Base-by-base conservation (phyloP, 1,140 invertebrate species). In the Lithobius niger region DNA sequence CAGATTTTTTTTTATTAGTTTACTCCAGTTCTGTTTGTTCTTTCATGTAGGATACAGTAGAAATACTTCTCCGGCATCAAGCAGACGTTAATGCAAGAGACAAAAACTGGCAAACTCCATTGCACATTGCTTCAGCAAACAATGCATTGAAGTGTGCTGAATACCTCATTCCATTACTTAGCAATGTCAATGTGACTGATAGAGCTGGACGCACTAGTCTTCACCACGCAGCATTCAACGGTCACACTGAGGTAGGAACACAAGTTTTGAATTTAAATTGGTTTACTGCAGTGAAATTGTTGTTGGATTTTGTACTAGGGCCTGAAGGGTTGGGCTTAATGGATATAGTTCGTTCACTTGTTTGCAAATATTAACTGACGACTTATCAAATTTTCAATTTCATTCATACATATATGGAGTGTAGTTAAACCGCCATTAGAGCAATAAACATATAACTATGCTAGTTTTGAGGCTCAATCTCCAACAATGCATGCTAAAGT, bases 171-270 rank as follows among this genome's bases (percentile, higher is more conserved):
- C 72, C 75, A 2, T 59, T 70, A 42, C 59, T 78, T 42, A 66
- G 71, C 21, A 78, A 79, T 64, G 71, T 80, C 24, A 79, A 82
- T 65, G 70, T 79, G 1, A 76, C 76, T 2, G 80, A 82, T 60
- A 64, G 78, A 54, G 71, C 71, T 18, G 79, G 80, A 18, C 68
- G 78, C 44, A 81, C 79, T 16, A 73, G 76, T 61, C 68, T 82
- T 19, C 80, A 82, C 62, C 77, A 82, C 68, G 80, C 81, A 6
- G 77, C 76, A 16, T 79, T 75, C 60, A 79, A 80, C 63, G 79
- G 78, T 4, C 77, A 81, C 58, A 61, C 66, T 54, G 71, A 76
- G 64, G 72, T 74, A 65, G 43, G 18, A n/a, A n/a, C n/a, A n/a
- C n/a, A n/a, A n/a, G n/a, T n/a, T n/a, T n/a, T n/a, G n/a, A n/a